Evolutionary conservation across 2,888 invertebrate species (phyloP).

Genomic region (Mystacides longicornis): DNA sequence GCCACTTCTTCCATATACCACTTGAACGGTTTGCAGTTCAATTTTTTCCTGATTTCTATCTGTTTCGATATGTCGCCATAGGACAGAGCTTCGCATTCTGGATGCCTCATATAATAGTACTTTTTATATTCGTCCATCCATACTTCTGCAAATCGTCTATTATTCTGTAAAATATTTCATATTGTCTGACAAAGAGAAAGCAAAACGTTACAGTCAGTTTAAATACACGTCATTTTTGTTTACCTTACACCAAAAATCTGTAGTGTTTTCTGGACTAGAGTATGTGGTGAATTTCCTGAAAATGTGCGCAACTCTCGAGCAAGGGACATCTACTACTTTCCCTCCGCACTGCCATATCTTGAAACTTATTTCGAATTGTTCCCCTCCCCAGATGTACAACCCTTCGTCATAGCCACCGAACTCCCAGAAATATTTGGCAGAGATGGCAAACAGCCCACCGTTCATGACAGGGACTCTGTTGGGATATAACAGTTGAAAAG

Average conservation of each 20-base stretch:
- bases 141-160: conserved; percentile 86
- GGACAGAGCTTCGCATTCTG: conserved; percentile 64
- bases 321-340: conserved; percentile 83
- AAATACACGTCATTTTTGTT: neutral
- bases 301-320: conserved; percentile 89
- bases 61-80: conserved; percentile 77
- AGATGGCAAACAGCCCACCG: conserved; percentile 92
- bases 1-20: conserved; percentile 94
- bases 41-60: conserved; percentile 58
- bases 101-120: conserved; percentile 70
- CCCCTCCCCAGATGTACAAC: conserved; percentile 95
- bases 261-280: conserved; percentile 74
- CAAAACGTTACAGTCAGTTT: too few species aligned
- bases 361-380: conserved; percentile 94
- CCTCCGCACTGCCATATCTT: conserved; percentile 97
- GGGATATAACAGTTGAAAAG: conserved; percentile 26
- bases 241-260: too few species aligned
- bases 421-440: conserved; percentile 89
- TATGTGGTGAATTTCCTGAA: conserved; percentile 82
- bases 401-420: conserved; percentile 90
- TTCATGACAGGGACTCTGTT: conserved; percentile 91
- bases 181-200: too few species aligned
- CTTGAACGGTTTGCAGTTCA: conserved; percentile 85
- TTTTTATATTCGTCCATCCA: conserved; percentile 99
- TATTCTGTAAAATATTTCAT: conserved; percentile 65